Evolutionary conservation across 1,140 invertebrate species (phyloP), one percentile per base, ranked within the genome.

Genomic region (Cotesia vestalis): DNA sequence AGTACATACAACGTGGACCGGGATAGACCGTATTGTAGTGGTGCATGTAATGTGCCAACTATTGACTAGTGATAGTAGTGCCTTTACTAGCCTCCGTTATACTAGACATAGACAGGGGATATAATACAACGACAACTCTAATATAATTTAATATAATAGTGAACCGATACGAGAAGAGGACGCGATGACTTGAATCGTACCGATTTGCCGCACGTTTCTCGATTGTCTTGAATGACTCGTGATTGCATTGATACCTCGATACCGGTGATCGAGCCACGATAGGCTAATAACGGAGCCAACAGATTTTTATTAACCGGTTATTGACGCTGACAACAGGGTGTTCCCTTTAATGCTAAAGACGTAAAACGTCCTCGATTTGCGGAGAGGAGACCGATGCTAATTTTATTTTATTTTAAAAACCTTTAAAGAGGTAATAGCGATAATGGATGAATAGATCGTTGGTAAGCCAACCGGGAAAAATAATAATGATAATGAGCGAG

Each of bases 181-280:
- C 40, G 40, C 40, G 40, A 46, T 46, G 40, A 46, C 40, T 46
- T 46, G 40, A 59, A 27, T 59, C 57, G 20, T 59, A 17, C 57
- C 52, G 70, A 72, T 72, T 72, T 72, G 53, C 63, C 59, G 57
- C 63, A 57, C 53, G 36, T 34, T 57, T 68, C 35, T 69, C 55
- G 63, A 72, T 72, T 66, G 70, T 72, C 52, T 40, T 27, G 51
- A 40, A 69, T 69, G 66, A 57, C 52, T 68, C 11, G 67, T 72
- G 55, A 66, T 66, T 66, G 59, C 34, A 72, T 17, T 57, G 69
- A 66, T 71, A 71, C 14, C 35, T 17, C 40, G 69, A 66, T 64
- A 71, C 14, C 35, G 38, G 11, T 59, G 62, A 35, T 72, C 40
- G 63, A 40, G 40, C 6, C 40, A 46, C 59, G 70, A 66, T 72